Evolutionary conservation across 2,888 invertebrate species (phyloP).

Genomic region (Cotesia congregata): DNA sequence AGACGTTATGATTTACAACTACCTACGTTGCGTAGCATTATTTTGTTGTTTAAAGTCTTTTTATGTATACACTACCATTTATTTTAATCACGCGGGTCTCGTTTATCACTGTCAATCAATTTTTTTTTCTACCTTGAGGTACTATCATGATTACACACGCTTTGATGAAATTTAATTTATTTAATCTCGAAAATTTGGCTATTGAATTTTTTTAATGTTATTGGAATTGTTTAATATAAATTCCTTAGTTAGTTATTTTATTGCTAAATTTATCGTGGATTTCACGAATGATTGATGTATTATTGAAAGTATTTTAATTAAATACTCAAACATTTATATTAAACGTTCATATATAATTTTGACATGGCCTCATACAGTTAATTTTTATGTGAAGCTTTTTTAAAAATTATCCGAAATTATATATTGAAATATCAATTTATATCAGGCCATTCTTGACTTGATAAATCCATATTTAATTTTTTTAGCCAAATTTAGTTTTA

Average conservation of each 20-base stretch:
- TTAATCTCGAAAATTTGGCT: neutral
- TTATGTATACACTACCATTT: neutral
- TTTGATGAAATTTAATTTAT: neutral
- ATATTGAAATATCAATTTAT: no score
- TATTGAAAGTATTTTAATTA: no score
- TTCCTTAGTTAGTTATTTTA: neutral
- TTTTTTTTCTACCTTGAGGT: neutral
- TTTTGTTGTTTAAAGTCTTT: conserved; percentile 1
- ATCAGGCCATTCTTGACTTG: no score
- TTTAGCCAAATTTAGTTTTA: no score
- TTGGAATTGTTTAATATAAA: neutral
- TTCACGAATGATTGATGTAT: no score
- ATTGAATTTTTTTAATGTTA: neutral
- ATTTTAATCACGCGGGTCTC: neutral
- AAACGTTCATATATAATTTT: no score
- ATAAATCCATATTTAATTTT: no score
- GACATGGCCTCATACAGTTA: no score
- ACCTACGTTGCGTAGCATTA: neutral
- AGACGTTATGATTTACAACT: conserved; percentile 18
- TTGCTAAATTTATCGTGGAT: no score
- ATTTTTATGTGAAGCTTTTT: no score
- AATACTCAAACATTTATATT: no score
- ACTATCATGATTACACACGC: neutral
- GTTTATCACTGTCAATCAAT: neutral
- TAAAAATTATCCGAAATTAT: no score